Evolutionary conservation across 2,113 vertebrate species (phyloP).

Genomic region (Etia nguti): DNA sequence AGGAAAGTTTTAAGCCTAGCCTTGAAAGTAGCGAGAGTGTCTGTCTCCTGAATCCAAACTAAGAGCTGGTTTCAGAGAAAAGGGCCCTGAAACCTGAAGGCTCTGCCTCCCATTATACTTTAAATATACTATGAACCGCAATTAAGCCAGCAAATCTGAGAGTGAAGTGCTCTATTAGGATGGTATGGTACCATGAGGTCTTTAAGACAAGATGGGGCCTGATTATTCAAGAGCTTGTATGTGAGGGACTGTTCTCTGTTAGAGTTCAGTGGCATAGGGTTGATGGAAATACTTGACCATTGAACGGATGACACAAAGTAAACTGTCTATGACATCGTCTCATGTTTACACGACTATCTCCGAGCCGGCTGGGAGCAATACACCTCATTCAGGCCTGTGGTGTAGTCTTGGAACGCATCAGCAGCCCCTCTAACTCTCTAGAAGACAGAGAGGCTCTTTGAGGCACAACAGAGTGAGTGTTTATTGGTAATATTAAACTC

Average conservation of each 20-base stretch:
- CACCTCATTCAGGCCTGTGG: neutral
- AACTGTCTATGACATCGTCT: constrained; percentile 11
- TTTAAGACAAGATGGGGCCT: neutral
- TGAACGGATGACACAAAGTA: constrained; percentile 6
- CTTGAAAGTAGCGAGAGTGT: neutral
- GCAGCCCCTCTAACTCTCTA: neutral
- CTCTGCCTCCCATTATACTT: neutral
- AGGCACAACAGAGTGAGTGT: constrained; percentile 2
- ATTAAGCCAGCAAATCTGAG: neutral
- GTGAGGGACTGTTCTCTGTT: neutral
- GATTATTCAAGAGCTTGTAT: neutral
- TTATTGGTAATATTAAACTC: constrained; percentile 23
- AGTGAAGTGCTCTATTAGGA: neutral
- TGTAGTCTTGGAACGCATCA: neutral
- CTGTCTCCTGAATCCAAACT: neutral
- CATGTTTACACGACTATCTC: constrained; percentile 3
- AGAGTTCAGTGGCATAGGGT: neutral
- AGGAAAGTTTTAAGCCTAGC: neutral
- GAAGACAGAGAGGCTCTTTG: constrained; percentile 33
- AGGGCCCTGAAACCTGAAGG: neutral
- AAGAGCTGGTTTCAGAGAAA: neutral
- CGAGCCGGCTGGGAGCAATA: neutral
- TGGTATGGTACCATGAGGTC: neutral
- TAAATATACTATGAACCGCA: neutral
- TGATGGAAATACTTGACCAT: constrained; percentile 24